phyloP scores from a whole-genome alignment of 2,888 invertebrate species.

The Podotricha telesiphe region DNA sequence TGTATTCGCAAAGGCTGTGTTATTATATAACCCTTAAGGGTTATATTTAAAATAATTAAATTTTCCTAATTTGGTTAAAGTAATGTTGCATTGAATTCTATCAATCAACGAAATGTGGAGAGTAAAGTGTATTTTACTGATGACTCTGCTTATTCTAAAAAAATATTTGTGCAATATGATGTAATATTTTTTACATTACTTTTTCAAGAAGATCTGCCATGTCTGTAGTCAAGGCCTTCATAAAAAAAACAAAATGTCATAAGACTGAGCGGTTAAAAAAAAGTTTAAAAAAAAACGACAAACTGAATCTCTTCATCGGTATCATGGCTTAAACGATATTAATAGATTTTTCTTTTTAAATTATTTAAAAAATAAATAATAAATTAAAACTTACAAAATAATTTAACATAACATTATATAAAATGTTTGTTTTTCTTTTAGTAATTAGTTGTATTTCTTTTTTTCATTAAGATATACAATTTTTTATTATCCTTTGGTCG shows the following conservation, averaged over 20 bases:
- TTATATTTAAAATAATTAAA: too few relatives aligned
- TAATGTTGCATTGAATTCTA: background rate
- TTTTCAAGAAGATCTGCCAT: constrained; percentile 13
- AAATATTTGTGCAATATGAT: background rate
- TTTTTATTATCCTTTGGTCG: constrained; percentile 16
- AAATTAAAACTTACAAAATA: too few relatives aligned
- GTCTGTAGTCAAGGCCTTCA: constrained; percentile 41
- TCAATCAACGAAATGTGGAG: background rate
- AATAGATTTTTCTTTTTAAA: background rate
- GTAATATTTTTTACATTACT: background rate
- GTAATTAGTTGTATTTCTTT: background rate
- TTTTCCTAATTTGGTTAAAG: too few relatives aligned
- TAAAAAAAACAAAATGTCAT: constrained; percentile 72
- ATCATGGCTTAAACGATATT: constrained; percentile 36
- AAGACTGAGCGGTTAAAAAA: constrained; percentile 79
- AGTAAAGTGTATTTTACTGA: background rate
- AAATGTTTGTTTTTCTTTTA: background rate
- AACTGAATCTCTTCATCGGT: constrained; percentile 43
- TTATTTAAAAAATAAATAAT: background rate
- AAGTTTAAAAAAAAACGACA: constrained; percentile 44
- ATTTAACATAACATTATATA: too few relatives aligned
- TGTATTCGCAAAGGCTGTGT: too few relatives aligned
- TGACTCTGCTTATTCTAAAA: too few relatives aligned
- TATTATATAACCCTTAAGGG: too few relatives aligned
- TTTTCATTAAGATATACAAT: background rate